Evolutionary conservation across 1,140 invertebrate species (phyloP).

Genomic region (Sycophila sp.): DNA sequence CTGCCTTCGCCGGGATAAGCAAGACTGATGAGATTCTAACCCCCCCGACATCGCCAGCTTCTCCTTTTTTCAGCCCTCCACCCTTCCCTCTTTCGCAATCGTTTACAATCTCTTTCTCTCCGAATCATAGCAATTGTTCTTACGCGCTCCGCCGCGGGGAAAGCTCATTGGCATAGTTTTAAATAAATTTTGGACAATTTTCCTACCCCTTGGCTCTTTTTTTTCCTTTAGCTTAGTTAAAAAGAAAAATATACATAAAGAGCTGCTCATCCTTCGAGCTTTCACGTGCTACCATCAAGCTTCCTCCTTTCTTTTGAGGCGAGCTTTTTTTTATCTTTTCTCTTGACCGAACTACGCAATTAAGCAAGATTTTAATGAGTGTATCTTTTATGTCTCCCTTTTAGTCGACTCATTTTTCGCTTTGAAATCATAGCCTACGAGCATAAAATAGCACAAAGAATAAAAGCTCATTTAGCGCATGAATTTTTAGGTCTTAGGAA

Average conservation of each 20-base stretch:
- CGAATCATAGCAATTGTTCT: no score
- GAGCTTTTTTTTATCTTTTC: background rate
- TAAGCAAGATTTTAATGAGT: constrained; percentile 25
- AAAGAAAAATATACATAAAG: background rate
- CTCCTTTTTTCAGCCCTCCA: background rate
- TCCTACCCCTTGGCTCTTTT: background rate
- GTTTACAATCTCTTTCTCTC: background rate
- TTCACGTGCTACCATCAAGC: background rate
- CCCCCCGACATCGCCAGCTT: constrained; percentile 8
- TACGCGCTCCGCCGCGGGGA: no score
- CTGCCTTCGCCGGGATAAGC: constrained; percentile 42
- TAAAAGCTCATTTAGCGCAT: background rate
- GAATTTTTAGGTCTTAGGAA: no score
- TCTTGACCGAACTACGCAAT: constrained; percentile 7
- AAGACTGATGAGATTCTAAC: constrained; percentile 46
- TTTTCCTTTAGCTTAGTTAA: no score
- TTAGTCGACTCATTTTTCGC: background rate
- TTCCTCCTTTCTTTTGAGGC: background rate
- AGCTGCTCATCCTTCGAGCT: constrained; percentile 6
- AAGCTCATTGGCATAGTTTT: no score
- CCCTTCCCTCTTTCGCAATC: background rate
- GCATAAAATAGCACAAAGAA: background rate
- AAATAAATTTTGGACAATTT: no score
- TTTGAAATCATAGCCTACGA: background rate
- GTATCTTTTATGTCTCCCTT: constrained; percentile 4